A percentile compares a stretch with the other conserved stretches of the same genome.
Conservation (phyloP, 2,113 vertebrate genomes). For the Microcebus ravelobensis region DNA sequence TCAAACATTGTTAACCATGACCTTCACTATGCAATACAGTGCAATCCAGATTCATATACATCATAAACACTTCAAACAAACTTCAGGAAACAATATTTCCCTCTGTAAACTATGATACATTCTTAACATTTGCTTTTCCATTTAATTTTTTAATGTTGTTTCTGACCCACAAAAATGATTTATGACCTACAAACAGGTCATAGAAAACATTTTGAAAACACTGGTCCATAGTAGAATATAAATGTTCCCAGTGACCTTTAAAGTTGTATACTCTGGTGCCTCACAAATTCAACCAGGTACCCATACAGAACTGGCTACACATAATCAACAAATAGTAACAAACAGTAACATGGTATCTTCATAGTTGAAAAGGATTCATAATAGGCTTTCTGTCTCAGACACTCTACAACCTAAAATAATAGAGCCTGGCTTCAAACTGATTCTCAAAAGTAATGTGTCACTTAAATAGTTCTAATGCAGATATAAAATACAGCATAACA, state of each 20-base stretch:
- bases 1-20: not conserved
- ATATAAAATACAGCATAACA: not conserved
- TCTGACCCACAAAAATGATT: constrained; percentile 22
- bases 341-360: not conserved
- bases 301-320: not conserved
- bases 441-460: not conserved
- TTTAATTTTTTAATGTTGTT: constrained; percentile 34
- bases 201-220: not conserved
- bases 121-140: not conserved
- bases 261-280: not conserved
- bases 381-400: constrained; percentile 1
- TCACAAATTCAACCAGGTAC: constrained; percentile 19
- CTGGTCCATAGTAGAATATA: not conserved
- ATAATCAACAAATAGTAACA: not conserved
- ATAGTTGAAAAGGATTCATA: constrained; percentile 5
- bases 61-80: constrained; percentile 14
- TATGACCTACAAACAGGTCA: not conserved
- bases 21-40: not conserved
- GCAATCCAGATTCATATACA: not conserved
- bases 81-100: not conserved
- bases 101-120: not conserved
- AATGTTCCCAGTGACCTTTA: not conserved
- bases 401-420: not conserved
- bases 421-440: not conserved
- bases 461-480: not conserved